These are phyloP conservation scores for Tiphia femorata DNA, from an alignment of 2,888 invertebrate genomes.

Conservation along the genomic window DNA sequence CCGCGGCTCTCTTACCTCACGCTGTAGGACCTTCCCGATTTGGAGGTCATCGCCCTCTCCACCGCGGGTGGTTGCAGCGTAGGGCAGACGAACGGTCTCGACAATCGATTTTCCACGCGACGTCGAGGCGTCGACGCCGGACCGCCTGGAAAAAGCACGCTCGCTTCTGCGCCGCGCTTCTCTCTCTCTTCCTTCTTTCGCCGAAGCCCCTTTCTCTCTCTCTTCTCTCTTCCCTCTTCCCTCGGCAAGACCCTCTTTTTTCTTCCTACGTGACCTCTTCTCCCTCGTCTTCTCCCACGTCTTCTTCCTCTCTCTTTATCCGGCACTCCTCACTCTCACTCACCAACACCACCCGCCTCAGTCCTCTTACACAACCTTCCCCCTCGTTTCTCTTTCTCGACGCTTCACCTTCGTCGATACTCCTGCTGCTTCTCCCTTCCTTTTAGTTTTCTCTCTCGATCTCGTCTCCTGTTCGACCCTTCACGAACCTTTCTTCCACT, in stretches of 20 bases:
- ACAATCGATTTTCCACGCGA: conserved; percentile 54
- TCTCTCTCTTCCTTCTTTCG: background rate
- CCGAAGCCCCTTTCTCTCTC: background rate
- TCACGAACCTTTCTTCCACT: conserved; percentile 10
- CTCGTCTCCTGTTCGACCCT: conserved; percentile 19
- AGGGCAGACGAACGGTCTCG: conserved; percentile 42
- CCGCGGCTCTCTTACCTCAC: conserved; percentile 53
- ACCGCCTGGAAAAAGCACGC: conserved; percentile 19
- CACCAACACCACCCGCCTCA: background rate
- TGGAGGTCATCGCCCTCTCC: conserved; percentile 64
- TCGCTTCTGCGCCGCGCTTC: background rate
- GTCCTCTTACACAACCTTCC: background rate
- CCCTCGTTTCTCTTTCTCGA: no score
- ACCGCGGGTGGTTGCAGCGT: conserved; percentile 39
- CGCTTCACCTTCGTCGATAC: conserved; percentile 14
- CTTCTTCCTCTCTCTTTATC: background rate
- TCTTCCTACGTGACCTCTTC: background rate
- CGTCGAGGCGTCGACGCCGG: conserved; percentile 27
- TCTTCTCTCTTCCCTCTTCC: background rate
- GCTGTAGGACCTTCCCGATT: conserved; percentile 59
- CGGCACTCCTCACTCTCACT: background rate
- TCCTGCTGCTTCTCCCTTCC: background rate
- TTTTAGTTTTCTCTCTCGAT: background rate
- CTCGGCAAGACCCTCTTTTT: conserved; percentile 2
- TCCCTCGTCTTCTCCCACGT: background rate